phyloP scores from a whole-genome alignment of 92 coral and sea anemone genomes.

The Metridium senile region DNA sequence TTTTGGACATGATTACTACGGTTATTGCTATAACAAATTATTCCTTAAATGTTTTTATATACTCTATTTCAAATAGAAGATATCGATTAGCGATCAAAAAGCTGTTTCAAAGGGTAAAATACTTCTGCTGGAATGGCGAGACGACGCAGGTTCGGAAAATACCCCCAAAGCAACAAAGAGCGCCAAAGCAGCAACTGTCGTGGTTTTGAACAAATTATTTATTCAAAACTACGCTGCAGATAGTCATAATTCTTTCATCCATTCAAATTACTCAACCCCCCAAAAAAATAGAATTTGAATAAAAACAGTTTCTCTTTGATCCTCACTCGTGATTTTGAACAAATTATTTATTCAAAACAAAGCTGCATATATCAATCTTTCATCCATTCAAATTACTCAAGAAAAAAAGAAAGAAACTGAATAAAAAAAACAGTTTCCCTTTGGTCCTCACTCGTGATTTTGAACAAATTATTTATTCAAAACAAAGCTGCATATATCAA shows the following conservation, averaged over 20 bases:
- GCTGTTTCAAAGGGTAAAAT: conserved; percentile 15
- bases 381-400: too few relatives aligned
- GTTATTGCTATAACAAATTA: conserved; percentile 38
- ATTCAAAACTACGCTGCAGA: background rate
- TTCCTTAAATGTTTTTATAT: conserved; percentile 43
- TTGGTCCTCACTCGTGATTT: too few relatives aligned
- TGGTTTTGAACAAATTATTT: background rate
- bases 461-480: too few relatives aligned
- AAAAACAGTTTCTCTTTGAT: too few relatives aligned
- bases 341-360: too few relatives aligned
- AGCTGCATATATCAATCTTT: too few relatives aligned
- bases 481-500: too few relatives aligned
- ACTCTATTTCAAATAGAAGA: conserved; percentile 31
- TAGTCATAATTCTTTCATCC: background rate
- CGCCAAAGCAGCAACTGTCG: background rate
- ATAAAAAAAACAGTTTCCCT: too few relatives aligned
- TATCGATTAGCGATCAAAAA: conserved; percentile 32
- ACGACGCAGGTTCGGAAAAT: background rate
- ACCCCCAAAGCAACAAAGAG: background rate
- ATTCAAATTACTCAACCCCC: too few relatives aligned
- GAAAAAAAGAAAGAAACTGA: too few relatives aligned
- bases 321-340: too few relatives aligned
- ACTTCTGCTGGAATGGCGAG: background rate
- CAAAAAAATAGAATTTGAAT: too few relatives aligned
- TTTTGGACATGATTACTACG: conserved; percentile 27